Base-by-base conservation (phyloP, 2,797 vertebrate genomes). In the Poeciliopsis gracilis region DNA sequence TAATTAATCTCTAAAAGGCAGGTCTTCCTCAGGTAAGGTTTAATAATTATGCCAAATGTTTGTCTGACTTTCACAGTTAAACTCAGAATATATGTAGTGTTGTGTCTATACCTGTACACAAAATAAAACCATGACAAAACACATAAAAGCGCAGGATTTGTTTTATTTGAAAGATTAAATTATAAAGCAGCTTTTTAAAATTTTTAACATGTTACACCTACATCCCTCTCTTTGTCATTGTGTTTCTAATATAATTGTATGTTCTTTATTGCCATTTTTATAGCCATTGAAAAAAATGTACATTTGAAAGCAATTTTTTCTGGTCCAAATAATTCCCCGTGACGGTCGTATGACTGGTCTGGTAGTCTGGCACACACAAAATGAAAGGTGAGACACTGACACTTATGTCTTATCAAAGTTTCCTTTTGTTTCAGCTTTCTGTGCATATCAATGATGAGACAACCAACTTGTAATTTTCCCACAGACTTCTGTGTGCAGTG, bases 341-440 rank as follows among this genome's bases (percentile, higher is more conserved):
- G 45, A 33, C 3, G 5, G 46, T 23, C 13, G 5, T n/a, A 20
- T 23, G 28, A 79, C 33, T 53, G 13, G 25, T 75, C 30, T 86
- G 73, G 30, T 74, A 41, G 72, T 47, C 45, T n/a, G 59, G 25
- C 23, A 76, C 76, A 82, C 38, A 51, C 77, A 88, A 25, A 90
- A 9, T 82, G 88, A 92, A 89, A 91, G 86, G 77, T 86, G 57
- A 55, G 84, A 88, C 81, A 82, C 80, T 77, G 83, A 16, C 77
- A 51, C 28, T 63, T 11, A 12, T 18, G 4, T 55, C 13, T 82
- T 36, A 59, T 75, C 66, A 84, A 61, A 47, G 33, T 38, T 77
- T 79, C 33, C 30, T 45, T 83, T 33, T 7, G 2, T 38, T 30
- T 23, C 57, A 78, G 41, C 41, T 86, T 59, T 85, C 77, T 70